Base-by-base conservation (phyloP, 2,797 vertebrate species). In the Hippoglossus hippoglossus region DNA sequence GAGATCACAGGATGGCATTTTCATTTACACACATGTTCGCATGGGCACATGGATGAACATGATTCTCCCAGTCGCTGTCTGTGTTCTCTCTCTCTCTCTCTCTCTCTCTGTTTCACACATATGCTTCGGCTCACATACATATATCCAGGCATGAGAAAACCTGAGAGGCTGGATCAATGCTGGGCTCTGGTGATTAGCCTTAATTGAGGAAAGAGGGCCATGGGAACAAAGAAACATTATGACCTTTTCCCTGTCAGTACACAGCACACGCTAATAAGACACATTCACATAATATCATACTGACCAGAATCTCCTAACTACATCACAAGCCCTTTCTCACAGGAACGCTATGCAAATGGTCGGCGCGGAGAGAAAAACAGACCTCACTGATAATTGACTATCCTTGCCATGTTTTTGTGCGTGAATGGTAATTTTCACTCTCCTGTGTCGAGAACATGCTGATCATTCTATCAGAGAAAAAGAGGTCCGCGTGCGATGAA, bases 191-290 rank as follows among this genome's bases (percentile, higher is more conserved):
- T 93, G 89, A 93, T 94, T 91, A 88, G 88, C 85, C 87, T 87
- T 94, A 94, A 94, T 94, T 92, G 92, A 91, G 83, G 89, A 85
- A 89, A 91, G 86, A 76, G 91, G 87, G 85, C 90, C 83, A 84
- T 91, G 93, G 89, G 92, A 94, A 92, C 82, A 90, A 87, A 90
- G 93, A 89, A 87, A 93, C 91, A 89, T 92, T 82, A 83, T 93
- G 94, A 95, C 94, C 94, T 95, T 95, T 94, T 89, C 79, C 73
- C 68, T 73, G 72, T 85, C 87, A 81, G 82, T 81, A 80, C 84
- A 81, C 80, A 72, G 71, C 2, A 54, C 7, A 8, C 64, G 8
- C 87, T 93, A 93, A 92, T 91, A 91, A 92, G 90, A 89, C 88
- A 88, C 81, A 86, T 89, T 91, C 89, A 85, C 85, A 91, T 89